Conservation (phyloP, 2,113 vertebrate species). For the Chamaea fasciata region DNA sequence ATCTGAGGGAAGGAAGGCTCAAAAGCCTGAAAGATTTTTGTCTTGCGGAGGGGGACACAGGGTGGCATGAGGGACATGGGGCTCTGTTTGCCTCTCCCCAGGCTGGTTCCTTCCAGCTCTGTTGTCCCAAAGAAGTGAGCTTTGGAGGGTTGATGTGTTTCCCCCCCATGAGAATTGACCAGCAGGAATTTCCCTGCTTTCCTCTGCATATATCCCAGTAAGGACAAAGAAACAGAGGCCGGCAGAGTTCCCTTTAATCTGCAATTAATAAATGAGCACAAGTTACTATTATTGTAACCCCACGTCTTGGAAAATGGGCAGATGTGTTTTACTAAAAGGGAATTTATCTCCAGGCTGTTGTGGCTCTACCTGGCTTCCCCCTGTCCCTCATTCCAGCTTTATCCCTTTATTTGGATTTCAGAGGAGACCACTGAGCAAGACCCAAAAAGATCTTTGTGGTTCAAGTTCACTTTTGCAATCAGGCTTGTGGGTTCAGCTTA, state of each 20-base stretch:
- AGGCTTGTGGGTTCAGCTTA: background rate
- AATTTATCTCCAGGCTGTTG: background rate
- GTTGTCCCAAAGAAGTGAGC: background rate
- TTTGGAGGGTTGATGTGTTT: background rate
- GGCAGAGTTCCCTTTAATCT: background rate
- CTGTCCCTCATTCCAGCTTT: background rate
- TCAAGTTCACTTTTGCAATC: background rate
- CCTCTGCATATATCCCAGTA: background rate
- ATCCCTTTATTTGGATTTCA: background rate
- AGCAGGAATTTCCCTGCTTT: background rate
- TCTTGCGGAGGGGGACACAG: background rate
- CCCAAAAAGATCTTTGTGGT: background rate
- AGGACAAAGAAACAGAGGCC: background rate
- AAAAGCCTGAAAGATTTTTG: background rate
- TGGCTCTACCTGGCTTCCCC: background rate
- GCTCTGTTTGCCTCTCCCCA: background rate
- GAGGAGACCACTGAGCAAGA: background rate
- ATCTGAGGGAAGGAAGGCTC: background rate
- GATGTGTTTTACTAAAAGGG: background rate
- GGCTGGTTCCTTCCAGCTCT: background rate
- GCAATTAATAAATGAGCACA: background rate
- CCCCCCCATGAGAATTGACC: background rate
- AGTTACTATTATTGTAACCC: background rate
- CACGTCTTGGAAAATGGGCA: background rate
- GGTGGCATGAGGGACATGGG: background rate